phyloP scores from a whole-genome alignment of 2,797 vertebrate species.

The Parotocinclus haroldoi region DNA sequence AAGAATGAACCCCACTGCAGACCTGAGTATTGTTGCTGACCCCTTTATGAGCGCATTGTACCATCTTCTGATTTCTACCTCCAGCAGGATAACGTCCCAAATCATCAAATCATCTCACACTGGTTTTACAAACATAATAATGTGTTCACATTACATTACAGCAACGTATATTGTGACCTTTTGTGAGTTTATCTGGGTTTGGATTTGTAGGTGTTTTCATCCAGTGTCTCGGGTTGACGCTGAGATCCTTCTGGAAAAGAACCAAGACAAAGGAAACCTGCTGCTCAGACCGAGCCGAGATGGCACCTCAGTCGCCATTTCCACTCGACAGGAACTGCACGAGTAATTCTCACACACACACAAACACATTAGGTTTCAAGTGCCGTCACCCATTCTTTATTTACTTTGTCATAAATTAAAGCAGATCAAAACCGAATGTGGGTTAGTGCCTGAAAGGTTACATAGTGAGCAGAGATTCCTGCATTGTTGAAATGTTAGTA shows the following conservation, averaged over 20 bases:
- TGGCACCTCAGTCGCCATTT: conserved; percentile 64
- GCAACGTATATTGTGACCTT: too few relatives aligned
- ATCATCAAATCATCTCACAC: too few relatives aligned
- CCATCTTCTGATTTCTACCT: too few relatives aligned
- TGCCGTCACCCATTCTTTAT: background rate
- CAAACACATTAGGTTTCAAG: background rate
- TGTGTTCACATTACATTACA: too few relatives aligned
- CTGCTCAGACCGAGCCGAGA: conserved; percentile 71
- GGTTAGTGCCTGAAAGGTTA: too few relatives aligned
- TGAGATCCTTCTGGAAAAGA: conserved; percentile 70
- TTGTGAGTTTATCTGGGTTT: too few relatives aligned
- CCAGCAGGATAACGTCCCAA: too few relatives aligned
- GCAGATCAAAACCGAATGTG: background rate
- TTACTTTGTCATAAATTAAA: background rate
- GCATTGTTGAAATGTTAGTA: background rate
- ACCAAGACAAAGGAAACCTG: conserved; percentile 70
- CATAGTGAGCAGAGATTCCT: too few relatives aligned
- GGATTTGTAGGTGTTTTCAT: conserved; percentile 71
- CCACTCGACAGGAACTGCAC: conserved; percentile 65
- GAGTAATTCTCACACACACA: conserved; percentile 59
- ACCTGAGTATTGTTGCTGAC: too few relatives aligned
- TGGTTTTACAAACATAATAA: too few relatives aligned
- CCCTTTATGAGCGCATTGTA: too few relatives aligned
- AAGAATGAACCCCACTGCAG: too few relatives aligned
- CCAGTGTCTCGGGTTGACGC: conserved; percentile 73